These are phyloP conservation scores for Aptenodytes forsteri DNA, from an alignment of 2,113 vertebrate species.

Conservation along the genomic window DNA sequence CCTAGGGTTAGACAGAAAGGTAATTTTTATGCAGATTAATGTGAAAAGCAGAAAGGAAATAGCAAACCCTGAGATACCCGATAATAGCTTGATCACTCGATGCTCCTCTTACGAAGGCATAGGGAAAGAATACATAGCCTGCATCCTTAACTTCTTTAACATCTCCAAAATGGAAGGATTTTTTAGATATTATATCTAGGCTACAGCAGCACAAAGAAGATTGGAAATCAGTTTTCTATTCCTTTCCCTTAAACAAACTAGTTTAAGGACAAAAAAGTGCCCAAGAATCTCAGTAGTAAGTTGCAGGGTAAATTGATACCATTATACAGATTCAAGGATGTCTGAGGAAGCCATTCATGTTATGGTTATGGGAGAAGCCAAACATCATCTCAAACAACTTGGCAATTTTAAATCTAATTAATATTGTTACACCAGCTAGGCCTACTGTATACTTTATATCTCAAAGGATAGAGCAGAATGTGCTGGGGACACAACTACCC, in stretches of 20 bases:
- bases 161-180: neutral
- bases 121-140: neutral
- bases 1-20: neutral
- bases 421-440: neutral
- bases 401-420: neutral
- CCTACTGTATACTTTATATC: neutral
- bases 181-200: neutral
- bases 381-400: neutral
- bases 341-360: neutral
- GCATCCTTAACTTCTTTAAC: neutral
- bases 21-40: neutral
- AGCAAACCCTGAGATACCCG: neutral
- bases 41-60: neutral
- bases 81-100: neutral
- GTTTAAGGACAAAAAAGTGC: neutral
- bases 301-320: neutral
- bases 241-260: neutral
- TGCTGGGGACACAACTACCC: neutral
- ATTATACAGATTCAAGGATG: neutral
- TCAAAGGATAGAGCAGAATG: neutral
- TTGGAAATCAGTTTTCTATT: neutral
- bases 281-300: neutral
- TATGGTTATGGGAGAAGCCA: neutral
- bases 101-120: neutral
- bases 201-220: neutral